Evolutionary conservation across 2,113 vertebrate species (phyloP).

Genomic region (Kryptolebias marmoratus): DNA sequence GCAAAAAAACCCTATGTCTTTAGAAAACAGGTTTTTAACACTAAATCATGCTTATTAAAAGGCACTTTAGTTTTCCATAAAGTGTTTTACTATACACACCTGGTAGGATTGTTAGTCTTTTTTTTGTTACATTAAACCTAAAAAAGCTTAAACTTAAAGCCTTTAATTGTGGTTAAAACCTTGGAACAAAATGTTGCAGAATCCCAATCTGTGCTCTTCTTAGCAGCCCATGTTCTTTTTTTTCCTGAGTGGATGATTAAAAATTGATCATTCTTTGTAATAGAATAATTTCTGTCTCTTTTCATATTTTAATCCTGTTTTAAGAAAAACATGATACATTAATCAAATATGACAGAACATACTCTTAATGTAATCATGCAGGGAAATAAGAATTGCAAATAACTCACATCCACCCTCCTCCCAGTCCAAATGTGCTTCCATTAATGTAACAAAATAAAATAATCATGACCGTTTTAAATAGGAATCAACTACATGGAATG

Average conservation of each 20-base stretch:
- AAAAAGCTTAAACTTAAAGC: constrained; percentile 64
- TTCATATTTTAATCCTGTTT: constrained; percentile 91
- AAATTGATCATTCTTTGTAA: constrained; percentile 93
- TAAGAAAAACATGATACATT: constrained; percentile 94
- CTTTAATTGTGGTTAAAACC: constrained; percentile 75
- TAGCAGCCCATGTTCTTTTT: constrained; percentile 73
- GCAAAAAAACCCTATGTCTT: constrained; percentile 23
- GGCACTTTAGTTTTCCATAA: constrained; percentile 23
- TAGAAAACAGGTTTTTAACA: constrained; percentile 19
- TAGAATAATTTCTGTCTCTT: constrained; percentile 94
- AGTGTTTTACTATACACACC: constrained; percentile 46
- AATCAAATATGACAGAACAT: constrained; percentile 97
- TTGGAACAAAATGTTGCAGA: constrained; percentile 79
- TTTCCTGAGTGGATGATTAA: constrained; percentile 84
- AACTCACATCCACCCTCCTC: constrained; percentile 61
- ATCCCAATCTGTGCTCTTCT: constrained; percentile 80
- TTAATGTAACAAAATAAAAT: constrained; percentile 93
- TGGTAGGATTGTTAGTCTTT: constrained; percentile 57
- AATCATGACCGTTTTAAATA: constrained; percentile 92
- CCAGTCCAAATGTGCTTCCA: constrained; percentile 86
- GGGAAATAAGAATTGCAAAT: constrained; percentile 98
- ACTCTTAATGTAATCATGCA: constrained; percentile 95
- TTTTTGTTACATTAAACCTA: constrained; percentile 60
- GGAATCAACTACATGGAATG: constrained; percentile 79
- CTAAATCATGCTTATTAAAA: constrained; percentile 33